Percentiles rank a stretch among this genome's conserved stretches.
phyloP scores from a whole-genome alignment of 2,113 vertebrate species.

The Felis chaus region DNA sequence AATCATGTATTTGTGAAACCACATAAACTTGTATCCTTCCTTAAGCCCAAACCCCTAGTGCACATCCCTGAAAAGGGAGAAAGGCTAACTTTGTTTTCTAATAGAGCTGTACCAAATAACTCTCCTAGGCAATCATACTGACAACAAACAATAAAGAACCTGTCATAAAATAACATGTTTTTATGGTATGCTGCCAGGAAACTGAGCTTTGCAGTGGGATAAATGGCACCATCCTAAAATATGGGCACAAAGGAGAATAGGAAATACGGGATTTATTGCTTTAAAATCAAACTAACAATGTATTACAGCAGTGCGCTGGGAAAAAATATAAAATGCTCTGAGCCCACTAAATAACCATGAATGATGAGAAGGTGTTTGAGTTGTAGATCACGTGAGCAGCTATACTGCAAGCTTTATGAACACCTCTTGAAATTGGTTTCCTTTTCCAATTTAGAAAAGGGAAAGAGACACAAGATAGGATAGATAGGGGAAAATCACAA shows the following conservation, averaged over 20 bases:
- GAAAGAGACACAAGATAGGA: not conserved
- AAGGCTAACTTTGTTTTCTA: conserved; percentile 68
- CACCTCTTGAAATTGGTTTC: conserved; percentile 44
- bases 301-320: conserved; percentile 64
- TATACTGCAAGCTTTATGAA: conserved; percentile 35
- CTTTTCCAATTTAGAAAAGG: conserved; percentile 60
- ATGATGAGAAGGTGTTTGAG: conserved; percentile 52
- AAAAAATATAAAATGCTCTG: conserved; percentile 66
- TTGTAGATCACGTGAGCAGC: not conserved
- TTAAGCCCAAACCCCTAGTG: conserved; percentile 51
- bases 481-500: not conserved
- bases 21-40: conserved; percentile 54
- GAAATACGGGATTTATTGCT: conserved; percentile 68
- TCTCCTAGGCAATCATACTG: conserved; percentile 72
- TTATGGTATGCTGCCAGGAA: conserved; percentile 66
- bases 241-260: conserved; percentile 50
- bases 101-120: conserved; percentile 62
- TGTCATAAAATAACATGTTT: conserved; percentile 68
- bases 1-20: conserved; percentile 47
- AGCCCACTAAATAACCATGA: conserved; percentile 67
- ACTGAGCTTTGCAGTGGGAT: conserved; percentile 63
- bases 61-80: conserved; percentile 63
- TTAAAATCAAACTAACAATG: conserved; percentile 74
- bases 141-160: conserved; percentile 76
- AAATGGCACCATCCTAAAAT: conserved; percentile 70